Evolutionary conservation across 37 sponge, comb jelly and placozoan species (phyloP).

Genomic region (Aphrocallistes beatrix): DNA sequence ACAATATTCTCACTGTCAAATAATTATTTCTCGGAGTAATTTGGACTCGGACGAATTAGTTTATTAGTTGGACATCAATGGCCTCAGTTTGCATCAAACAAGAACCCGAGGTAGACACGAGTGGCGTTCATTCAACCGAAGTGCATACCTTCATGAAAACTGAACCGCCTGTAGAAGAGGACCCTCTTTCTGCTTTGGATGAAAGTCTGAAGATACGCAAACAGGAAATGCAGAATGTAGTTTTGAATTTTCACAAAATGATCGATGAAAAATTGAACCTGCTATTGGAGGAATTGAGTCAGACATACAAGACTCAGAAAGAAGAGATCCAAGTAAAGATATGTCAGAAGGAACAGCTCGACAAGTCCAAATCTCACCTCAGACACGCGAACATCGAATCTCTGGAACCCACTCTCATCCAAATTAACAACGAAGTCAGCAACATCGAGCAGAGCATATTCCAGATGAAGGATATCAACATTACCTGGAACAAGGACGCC

Average conservation of each 20-base stretch:
- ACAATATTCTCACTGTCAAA: too few relatives aligned
- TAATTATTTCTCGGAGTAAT: neutral
- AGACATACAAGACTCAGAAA: neutral
- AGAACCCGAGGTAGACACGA: neutral
- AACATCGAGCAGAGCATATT: conserved; percentile 6
- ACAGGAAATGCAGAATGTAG: neutral
- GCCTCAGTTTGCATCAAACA: neutral
- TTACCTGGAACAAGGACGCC: neutral
- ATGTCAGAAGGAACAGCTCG: neutral
- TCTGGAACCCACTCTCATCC: neutral
- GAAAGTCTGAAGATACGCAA: neutral
- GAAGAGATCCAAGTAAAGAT: conserved; percentile 12
- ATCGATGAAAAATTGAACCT: neutral
- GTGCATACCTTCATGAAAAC: neutral
- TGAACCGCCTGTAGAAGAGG: too few relatives aligned
- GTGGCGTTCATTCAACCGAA: neutral
- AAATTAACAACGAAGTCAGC: neutral
- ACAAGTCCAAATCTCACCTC: neutral
- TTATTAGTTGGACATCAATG: neutral
- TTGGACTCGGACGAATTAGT: neutral
- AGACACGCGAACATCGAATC: conserved; percentile 15
- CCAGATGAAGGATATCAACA: neutral
- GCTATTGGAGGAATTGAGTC: neutral
- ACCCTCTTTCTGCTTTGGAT: neutral
- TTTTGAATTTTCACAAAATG: neutral